Evolutionary conservation across 2,797 vertebrate species (phyloP).

Genomic region (Urophycis tenuis): DNA sequence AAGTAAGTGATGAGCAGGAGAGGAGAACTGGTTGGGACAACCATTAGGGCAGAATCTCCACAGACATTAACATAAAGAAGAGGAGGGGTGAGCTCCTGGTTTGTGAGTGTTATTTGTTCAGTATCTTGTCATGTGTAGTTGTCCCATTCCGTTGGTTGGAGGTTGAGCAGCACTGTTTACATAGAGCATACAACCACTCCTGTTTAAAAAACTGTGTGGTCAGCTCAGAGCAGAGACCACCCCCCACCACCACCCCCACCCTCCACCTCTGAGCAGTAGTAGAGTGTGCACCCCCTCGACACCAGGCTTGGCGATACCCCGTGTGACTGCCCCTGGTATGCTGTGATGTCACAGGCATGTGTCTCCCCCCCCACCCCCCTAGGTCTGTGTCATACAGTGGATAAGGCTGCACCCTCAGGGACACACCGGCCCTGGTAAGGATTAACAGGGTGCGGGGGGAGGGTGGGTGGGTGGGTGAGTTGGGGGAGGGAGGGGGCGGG

Average conservation of each 20-base stretch:
- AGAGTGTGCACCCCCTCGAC: constrained; percentile 1
- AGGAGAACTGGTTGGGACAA: background rate
- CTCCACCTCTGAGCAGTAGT: background rate
- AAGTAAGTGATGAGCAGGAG: too few species aligned
- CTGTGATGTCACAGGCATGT: constrained; percentile 47
- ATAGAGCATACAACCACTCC: background rate
- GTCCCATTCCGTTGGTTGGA: background rate
- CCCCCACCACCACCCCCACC: background rate
- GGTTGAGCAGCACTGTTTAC: background rate
- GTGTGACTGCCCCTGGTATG: constrained; percentile 58
- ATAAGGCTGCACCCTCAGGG: constrained; percentile 48
- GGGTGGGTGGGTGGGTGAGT: background rate
- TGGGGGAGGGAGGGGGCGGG: constrained; percentile 19
- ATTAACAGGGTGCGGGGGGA: background rate
- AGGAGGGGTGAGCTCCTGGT: background rate
- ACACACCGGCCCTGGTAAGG: constrained; percentile 23
- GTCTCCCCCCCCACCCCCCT: constrained; percentile 3
- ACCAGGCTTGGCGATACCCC: constrained; percentile 60
- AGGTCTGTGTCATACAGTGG: constrained; percentile 37
- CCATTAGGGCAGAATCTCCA: background rate
- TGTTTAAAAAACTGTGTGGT: too few species aligned
- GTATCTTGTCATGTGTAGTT: background rate
- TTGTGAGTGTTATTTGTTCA: background rate
- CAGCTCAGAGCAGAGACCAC: background rate
- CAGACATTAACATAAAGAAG: background rate